phyloP scores from a whole-genome alignment of 2,888 invertebrate genomes.

The Trissoscelio sp. region DNA sequence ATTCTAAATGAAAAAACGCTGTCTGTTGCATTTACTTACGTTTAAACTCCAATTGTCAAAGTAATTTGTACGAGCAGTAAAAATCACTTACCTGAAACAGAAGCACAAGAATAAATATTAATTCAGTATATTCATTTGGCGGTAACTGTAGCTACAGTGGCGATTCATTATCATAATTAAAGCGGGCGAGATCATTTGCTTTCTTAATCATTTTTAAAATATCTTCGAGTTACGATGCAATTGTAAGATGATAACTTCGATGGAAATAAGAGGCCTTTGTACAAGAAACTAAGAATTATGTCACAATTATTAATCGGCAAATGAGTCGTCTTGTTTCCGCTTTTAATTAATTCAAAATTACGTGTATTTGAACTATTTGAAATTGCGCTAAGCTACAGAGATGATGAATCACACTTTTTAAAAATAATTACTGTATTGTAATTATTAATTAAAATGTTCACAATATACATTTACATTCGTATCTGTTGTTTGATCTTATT shows the following conservation, averaged over 20 bases:
- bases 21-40: conserved; percentile 25
- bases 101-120: conserved; percentile 23
- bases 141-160: neutral
- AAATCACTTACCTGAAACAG: conserved; percentile 46
- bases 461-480: neutral
- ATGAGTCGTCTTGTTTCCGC: conserved; percentile 23
- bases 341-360: conserved; percentile 44
- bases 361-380: neutral
- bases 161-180: conserved; percentile 44
- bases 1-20: neutral
- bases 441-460: conserved; percentile 48
- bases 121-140: conserved; percentile 12
- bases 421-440: neutral
- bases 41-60: conserved; percentile 12
- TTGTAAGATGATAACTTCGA: neutral
- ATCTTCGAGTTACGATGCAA: conserved; percentile 14
- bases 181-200: conserved; percentile 20
- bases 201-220: conserved; percentile 22
- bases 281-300: conserved; percentile 25
- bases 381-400: conserved; percentile 18
- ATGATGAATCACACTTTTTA: conserved; percentile 29
- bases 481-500: conserved; percentile 20
- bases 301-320: conserved; percentile 44
- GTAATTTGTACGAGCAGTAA: conserved; percentile 15
- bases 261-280: conserved; percentile 25